Conservation (phyloP, 2,113 vertebrate species). For the Oxyura jamaicensis region DNA sequence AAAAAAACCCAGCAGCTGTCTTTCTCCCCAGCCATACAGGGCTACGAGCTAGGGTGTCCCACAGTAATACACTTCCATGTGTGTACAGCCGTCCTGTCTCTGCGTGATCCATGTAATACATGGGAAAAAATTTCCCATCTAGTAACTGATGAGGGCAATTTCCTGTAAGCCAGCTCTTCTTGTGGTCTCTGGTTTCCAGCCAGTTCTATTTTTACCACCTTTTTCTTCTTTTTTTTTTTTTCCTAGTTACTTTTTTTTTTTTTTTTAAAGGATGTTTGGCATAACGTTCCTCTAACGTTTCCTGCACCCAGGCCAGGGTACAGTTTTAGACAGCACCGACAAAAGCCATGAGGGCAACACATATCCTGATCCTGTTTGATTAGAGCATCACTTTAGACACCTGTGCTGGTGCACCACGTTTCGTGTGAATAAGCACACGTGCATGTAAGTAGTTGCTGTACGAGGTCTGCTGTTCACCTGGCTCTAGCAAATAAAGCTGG, state of each 20-base stretch:
- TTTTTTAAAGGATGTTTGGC: neutral
- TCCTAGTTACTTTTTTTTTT: neutral
- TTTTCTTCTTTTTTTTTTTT: neutral
- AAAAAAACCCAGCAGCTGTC: neutral
- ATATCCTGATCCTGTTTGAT: neutral
- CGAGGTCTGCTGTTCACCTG: neutral
- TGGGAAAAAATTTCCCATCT: slow-evolving; percentile 43
- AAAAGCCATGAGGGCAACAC: neutral
- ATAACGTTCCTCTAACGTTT: slow-evolving; percentile 7
- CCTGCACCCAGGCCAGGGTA: neutral
- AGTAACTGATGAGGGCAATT: slow-evolving; percentile 65
- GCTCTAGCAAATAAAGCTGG: neutral
- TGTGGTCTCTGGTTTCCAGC: slow-evolving; percentile 70
- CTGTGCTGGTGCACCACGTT: neutral
- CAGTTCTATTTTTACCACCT: slow-evolving; percentile 72
- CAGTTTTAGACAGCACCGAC: slow-evolving; percentile 17
- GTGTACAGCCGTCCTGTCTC: neutral
- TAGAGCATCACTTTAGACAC: neutral
- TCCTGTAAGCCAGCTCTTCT: slow-evolving; percentile 69
- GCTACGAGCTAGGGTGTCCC: neutral
- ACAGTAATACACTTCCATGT: neutral
- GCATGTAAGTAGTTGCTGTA: accelerated
- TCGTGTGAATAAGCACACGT: neutral
- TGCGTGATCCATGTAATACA: neutral
- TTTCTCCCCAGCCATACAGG: accelerated